Conservation (phyloP, 2,888 invertebrate genomes). For the Charanyca ferruginea region DNA sequence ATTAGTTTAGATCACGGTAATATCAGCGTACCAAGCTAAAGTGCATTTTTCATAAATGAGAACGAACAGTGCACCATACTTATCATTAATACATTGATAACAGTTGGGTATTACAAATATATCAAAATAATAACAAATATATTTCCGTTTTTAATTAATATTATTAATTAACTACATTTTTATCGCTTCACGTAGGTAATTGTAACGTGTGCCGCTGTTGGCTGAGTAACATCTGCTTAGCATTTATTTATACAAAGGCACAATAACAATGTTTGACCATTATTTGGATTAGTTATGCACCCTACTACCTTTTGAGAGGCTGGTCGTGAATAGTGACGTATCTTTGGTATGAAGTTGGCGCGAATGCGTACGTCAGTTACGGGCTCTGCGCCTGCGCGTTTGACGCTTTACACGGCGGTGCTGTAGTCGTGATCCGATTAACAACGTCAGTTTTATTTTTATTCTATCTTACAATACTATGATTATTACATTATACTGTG, state of each 20-base stretch:
- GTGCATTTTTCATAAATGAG: constrained; percentile 1
- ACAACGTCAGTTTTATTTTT: constrained; percentile 89
- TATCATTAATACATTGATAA: not conserved
- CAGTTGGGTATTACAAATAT: not conserved
- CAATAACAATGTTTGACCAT: constrained; percentile 49
- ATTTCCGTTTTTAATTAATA: constrained; percentile 21
- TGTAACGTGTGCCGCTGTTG: constrained; percentile 2
- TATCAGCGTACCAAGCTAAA: not conserved
- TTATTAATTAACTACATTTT: constrained; percentile 16
- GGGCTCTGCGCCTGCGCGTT: constrained; percentile 90
- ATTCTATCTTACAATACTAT: constrained; percentile 67
- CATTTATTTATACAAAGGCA: constrained; percentile 35
- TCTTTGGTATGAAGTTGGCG: constrained; percentile 83
- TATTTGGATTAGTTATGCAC: constrained; percentile 66
- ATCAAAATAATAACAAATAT: not conserved
- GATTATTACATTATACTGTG: constrained; percentile 59
- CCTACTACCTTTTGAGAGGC: constrained; percentile 66
- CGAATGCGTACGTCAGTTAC: constrained; percentile 88
- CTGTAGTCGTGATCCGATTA: constrained; percentile 90
- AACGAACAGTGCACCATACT: not conserved
- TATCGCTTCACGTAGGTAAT: constrained; percentile 5
- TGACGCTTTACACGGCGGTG: constrained; percentile 91
- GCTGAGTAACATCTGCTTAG: constrained; percentile 45
- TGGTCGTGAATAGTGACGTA: constrained; percentile 72
- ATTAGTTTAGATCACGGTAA: not conserved